A percentile compares a stretch with the other conserved stretches of the same genome.
Evolutionary conservation across 2,888 invertebrate genomes (phyloP).

Genomic region (Microplitis manilae): DNA sequence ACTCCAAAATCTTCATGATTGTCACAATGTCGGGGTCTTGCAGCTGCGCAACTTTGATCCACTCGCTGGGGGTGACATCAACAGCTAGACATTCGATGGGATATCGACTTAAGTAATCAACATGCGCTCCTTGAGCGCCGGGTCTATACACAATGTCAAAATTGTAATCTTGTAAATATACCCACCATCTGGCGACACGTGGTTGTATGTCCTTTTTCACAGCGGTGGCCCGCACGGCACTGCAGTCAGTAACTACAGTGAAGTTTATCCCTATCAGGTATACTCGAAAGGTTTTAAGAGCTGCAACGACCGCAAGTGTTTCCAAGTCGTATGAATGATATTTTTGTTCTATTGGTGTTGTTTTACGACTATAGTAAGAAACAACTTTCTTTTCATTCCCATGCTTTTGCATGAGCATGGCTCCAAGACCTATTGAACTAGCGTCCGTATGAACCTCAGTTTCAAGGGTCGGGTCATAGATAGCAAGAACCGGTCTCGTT

Average conservation of each 20-base stretch:
- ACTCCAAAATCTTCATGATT: conserved; percentile 42
- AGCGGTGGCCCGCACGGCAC: conserved; percentile 56
- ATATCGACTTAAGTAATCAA: conserved; percentile 52
- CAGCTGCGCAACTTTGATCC: conserved; percentile 50
- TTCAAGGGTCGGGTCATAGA: conserved; percentile 54
- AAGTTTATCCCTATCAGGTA: conserved; percentile 47
- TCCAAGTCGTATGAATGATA: conserved; percentile 48
- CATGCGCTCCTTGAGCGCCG: conserved; percentile 48
- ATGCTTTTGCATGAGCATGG: conserved; percentile 59
- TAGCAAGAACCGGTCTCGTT: conserved; percentile 53
- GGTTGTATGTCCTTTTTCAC: conserved; percentile 56
- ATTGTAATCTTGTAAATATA: conserved; percentile 50
- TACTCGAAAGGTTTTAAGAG: conserved; percentile 42
- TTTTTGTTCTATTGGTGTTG: conserved; percentile 32
- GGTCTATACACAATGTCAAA: conserved; percentile 48
- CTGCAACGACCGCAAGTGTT: conserved; percentile 43
- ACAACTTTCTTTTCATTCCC: conserved; percentile 34
- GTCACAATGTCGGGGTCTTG: conserved; percentile 46
- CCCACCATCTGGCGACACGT: conserved; percentile 59
- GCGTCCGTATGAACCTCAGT: conserved; percentile 65
- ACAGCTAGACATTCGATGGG: conserved; percentile 44
- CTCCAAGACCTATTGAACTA: conserved; percentile 58
- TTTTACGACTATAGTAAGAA: conserved; percentile 44
- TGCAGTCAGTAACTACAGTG: conserved; percentile 46
- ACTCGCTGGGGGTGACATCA: conserved; percentile 47